Base-by-base conservation (phyloP, 2,797 vertebrate species). In the Gastrophryne carolinensis region DNA sequence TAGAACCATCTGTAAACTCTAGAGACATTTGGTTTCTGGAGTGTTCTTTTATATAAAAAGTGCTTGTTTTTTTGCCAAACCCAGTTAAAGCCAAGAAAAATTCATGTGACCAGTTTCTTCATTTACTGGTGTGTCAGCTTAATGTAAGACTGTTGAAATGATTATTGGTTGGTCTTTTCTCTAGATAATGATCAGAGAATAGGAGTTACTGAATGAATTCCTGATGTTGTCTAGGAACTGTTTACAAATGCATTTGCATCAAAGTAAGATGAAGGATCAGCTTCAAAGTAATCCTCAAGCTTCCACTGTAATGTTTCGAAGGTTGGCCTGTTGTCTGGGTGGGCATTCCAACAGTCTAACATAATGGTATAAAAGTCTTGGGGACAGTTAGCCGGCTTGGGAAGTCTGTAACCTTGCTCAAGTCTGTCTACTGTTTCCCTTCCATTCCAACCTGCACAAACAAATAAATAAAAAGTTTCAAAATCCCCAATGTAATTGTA, bases 271-370 rank as follows among this genome's bases (percentile, higher is more conserved):
- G 54, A 80, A 1, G 85, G 15, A 8, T 88, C 83, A 2, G 80
- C 13, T 34, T 95, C 89, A 0, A 94, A 95, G 80, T 76, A 94
- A 35, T 89, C 87, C 79, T 98, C 96, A 2, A 98, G 89, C 80
- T 86, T 88, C 86, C 84, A 87, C 0, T 91, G 90, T 75, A 99
- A 87, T 0, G 79, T 90, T 83, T 96, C 87, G 3, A 99, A 99
- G 0, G 92, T 94, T 29, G 97, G 97, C 0, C 97, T 80, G 0
- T 83, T 83, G 0, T 68, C 37, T 0, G 90, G 86, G 0, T 88
- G 75, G 0, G 67, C 75, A 0, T 83, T 91, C 97, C 97, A 99
- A 85, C 96, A 98, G 2, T 90, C 83, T 19, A 39, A 5, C 97
- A 99, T 99, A 62, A 96, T 92, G 13, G 82, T 78, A 4, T 98